These are phyloP conservation scores for Styela plicata DNA, from an alignment of 23 tunicate genomes.

Conservation along the genomic window DNA sequence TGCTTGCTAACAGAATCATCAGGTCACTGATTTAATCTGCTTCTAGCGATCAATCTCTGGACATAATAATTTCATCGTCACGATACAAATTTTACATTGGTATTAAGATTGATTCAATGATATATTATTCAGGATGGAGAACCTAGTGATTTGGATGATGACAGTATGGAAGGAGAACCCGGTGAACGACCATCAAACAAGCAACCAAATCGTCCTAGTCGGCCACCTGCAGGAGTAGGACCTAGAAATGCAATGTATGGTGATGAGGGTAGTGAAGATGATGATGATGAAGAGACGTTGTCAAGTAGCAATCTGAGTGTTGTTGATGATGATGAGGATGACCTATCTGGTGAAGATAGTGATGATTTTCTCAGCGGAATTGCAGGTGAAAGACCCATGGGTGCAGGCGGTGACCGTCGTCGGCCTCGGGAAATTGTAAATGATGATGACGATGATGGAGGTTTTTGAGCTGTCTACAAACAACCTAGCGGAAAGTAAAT, in stretches of 20 bases:
- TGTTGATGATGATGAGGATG: conserved; percentile 49
- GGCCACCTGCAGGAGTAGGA: conserved; percentile 37
- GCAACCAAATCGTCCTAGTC: conserved; percentile 20
- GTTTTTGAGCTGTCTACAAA: neutral
- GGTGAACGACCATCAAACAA: neutral
- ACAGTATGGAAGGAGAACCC: conserved; percentile 14
- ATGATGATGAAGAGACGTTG: conserved; percentile 63
- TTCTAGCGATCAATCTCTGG: no score
- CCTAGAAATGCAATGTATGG: conserved; percentile 65
- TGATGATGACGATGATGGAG: conserved; percentile 68
- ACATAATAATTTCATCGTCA: no score
- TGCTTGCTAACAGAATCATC: no score
- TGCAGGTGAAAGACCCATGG: conserved; percentile 37
- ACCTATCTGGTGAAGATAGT: conserved; percentile 33
- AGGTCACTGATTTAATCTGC: no score
- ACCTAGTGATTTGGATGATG: conserved; percentile 13
- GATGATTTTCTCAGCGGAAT: conserved; percentile 48
- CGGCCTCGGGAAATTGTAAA: conserved; percentile 19
- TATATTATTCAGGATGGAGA: conserved; percentile 11
- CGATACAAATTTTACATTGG: no score
- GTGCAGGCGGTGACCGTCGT: conserved; percentile 18
- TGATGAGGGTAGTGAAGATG: conserved; percentile 61
- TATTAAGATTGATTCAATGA: no score
- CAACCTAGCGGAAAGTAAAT: no score
- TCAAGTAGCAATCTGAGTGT: conserved; percentile 64